Evolutionary conservation across 2,888 invertebrate genomes (phyloP), one percentile per base, ranked within the genome.

Genomic region (Colostygia pectinataria): DNA sequence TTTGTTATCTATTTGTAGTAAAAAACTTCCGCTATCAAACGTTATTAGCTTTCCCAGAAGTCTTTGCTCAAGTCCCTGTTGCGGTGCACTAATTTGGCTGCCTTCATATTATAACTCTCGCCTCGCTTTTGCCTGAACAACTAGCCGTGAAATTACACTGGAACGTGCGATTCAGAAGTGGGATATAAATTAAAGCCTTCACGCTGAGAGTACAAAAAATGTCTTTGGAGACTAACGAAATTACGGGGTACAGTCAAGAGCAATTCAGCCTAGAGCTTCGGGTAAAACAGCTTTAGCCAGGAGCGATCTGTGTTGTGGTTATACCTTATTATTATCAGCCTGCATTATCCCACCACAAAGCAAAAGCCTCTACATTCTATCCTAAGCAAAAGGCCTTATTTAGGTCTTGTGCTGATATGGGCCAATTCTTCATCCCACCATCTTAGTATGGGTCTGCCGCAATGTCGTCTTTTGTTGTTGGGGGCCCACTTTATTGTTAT

Each of bases 81-180:
- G 62, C 57, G 59, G 63, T 66, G 64, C 63, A 61, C 63, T 66
- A 66, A 73, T 65, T 73, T 65, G 64, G 57, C 48, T 53, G 50
- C 51, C 53, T 54, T 43, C 47, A 49, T 56, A 60, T 61, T 61
- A 52, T 55, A 57, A 48, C 52, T 51, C 38, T 33, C 27, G 45
- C 24, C 37, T 46, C 8, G 39, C 43, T 20, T 48, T 47, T 36
- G 40, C 40, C 29, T 31, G 39, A 41, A 45, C 37, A 45, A 50
- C 39, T 44, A 42, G 18, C 42, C 42, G 42, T 48, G 48, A 38
- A 48, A 42, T 48, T 44, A 43, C 49, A 43, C 9, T 25, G 23
- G 44, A 24, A 36, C 29, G 13, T 28, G 39, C 39, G 43, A 39
- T 37, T 48, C 34, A 20, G 32, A 33, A 42, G 20, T 41, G 36